Percentiles rank a stretch among this genome's conserved stretches.
Conservation (phyloP, 2,888 invertebrate genomes). For the Aplocera efformata region DNA sequence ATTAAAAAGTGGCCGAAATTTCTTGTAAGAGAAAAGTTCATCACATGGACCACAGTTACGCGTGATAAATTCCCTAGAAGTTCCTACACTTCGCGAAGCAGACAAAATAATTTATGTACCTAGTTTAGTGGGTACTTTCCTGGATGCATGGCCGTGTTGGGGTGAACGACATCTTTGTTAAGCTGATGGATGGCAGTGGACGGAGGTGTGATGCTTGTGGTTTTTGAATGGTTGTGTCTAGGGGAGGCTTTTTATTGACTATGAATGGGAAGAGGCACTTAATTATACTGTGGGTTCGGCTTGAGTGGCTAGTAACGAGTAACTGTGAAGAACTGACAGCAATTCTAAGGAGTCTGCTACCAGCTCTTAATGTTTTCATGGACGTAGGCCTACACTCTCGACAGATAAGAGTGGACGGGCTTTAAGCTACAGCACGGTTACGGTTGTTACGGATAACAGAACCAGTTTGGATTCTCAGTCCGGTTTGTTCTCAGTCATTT, state of each 20-base stretch:
- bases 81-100: slow-evolving; percentile 74
- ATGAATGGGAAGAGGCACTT: background rate
- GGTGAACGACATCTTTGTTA: slow-evolving; percentile 76
- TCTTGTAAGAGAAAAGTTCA: background rate
- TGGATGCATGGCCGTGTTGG: slow-evolving; percentile 64
- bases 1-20: too few relatives aligned
- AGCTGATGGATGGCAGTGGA: slow-evolving; percentile 30
- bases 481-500: too few relatives aligned
- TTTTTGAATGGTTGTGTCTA: slow-evolving; percentile 2
- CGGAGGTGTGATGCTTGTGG: slow-evolving; percentile 2
- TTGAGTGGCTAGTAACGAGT: background rate
- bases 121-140: slow-evolving; percentile 74
- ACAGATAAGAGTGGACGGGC: too few relatives aligned
- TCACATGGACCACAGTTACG: slow-evolving; percentile 34
- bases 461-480: too few relatives aligned
- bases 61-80: slow-evolving; percentile 74
- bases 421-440: too few relatives aligned
- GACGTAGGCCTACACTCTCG: too few relatives aligned
- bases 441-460: too few relatives aligned
- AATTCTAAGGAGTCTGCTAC: too few relatives aligned
- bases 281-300: background rate
- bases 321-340: too few relatives aligned
- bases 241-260: background rate
- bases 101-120: slow-evolving; percentile 79
- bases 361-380: too few relatives aligned